These are phyloP conservation scores for Knipowitschia caucasica DNA, from an alignment of 2,797 vertebrate species.

Conservation along the genomic window DNA sequence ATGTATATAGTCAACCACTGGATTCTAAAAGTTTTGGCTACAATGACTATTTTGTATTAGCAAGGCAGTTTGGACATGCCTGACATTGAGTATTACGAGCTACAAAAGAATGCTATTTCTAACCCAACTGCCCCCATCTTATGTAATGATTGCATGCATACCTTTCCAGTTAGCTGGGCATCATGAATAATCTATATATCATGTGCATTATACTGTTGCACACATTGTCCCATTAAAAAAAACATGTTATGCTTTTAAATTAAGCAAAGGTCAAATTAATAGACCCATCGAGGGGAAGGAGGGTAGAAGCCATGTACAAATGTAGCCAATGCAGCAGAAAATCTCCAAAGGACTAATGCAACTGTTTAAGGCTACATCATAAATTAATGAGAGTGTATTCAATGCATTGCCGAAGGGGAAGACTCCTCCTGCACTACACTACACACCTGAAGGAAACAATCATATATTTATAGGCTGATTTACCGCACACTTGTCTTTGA, in stretches of 20 bases:
- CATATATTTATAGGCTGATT: constrained; percentile 33
- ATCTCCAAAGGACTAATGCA: constrained; percentile 7
- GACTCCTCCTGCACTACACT: constrained; percentile 8
- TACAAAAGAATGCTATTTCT: too few species aligned
- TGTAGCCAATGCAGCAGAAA: neutral
- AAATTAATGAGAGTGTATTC: constrained; percentile 32
- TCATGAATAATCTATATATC: too few species aligned
- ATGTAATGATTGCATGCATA: neutral
- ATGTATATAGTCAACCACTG: too few species aligned
- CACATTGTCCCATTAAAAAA: constrained; percentile 1
- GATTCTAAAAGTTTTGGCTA: too few species aligned
- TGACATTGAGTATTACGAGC: too few species aligned
- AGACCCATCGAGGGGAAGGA: neutral
- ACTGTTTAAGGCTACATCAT: constrained; percentile 12
- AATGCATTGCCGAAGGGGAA: constrained; percentile 13
- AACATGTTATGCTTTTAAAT: neutral
- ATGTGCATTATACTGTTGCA: neutral
- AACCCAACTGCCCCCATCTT: too few species aligned
- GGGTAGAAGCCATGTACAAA: neutral
- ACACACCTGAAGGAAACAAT: constrained; percentile 14
- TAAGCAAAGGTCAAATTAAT: constrained; percentile 4
- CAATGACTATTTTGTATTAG: too few species aligned
- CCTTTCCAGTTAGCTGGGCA: neutral
- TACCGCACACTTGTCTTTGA: constrained; percentile 18
- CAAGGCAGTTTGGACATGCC: too few species aligned